Evolutionary conservation across 2,888 invertebrate genomes (phyloP), one percentile per base, ranked within the genome.

Genomic region (Apomyelois bistriatella): DNA sequence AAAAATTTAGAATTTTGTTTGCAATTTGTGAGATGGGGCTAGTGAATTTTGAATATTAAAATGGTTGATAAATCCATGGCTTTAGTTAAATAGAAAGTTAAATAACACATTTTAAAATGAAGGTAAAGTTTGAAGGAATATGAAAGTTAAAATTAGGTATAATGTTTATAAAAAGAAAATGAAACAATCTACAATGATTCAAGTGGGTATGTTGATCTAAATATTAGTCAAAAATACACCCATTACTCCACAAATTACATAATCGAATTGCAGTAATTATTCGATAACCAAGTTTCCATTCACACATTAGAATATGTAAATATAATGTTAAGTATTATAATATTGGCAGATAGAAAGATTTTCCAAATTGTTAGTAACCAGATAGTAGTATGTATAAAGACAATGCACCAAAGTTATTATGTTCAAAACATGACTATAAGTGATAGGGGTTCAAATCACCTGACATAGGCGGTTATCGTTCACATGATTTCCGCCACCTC

Each of bases 201-300:
- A 50, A 58, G 30, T 12, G 12, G 5, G 13, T 42, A 41, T n/a
- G 32, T 51, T 30, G 36, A 42, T 35, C 22, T 36, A 15, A 51
- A 16, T 53, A 80, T 85, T 85, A 86, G 83, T 83, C 79, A 79
- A 82, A 80, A 74, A 81, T 85, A 86, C 84, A 83, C 77, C 85
- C 84, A 85, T 84, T 85, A 85, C 81, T 78, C 67, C 75, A 74
- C 72, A 68, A 43, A 56, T 54, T 57, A 56, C 32, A 53, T 58
- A 60, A 52, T 38, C 30, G 5, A 52, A 48, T 28, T 46, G n/a
- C 10, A 47, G 30, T n/a, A 15, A 47, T 12, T 38, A 53, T 51
- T 52, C 48, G 48, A 54, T 54, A 60, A 42, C 55, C 53, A 46
- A 57, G 40, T 53, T 1, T 9, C 32, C 13, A 16, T 30, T 13